Evolutionary conservation across 2,888 invertebrate species (phyloP).

Genomic region (Antheraea assamensis): DNA sequence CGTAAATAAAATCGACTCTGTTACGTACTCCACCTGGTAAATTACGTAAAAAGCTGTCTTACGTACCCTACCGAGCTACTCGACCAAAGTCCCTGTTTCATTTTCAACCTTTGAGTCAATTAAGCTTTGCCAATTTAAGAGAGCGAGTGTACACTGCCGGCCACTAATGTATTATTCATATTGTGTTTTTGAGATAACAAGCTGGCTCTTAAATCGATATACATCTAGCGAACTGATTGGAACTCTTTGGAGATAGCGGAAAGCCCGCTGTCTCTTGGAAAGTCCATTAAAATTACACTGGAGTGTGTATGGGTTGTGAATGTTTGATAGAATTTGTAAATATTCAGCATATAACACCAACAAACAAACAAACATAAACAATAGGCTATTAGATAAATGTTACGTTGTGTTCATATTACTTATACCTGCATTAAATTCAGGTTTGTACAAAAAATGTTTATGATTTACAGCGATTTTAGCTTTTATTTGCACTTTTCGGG

Average conservation of each 20-base stretch:
- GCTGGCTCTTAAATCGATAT: constrained; percentile 76
- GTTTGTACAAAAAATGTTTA: background rate
- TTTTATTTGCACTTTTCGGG: background rate
- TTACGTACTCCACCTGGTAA: constrained; percentile 35
- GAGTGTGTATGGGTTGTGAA: constrained; percentile 34
- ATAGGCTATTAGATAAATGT: background rate
- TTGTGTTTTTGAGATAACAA: constrained; percentile 82
- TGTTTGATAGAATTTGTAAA: constrained; percentile 33
- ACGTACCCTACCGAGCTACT: constrained; percentile 34
- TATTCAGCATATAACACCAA: constrained; percentile 26
- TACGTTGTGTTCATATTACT: background rate
- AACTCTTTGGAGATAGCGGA: constrained; percentile 55
- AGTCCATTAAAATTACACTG: constrained; percentile 61
- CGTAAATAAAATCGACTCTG: constrained; percentile 38
- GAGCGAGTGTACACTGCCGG: constrained; percentile 64
- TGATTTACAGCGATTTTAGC: background rate
- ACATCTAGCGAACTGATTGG: constrained; percentile 78
- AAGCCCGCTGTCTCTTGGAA: constrained; percentile 49
- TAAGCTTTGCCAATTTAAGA: constrained; percentile 79
- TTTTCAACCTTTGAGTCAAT: constrained; percentile 79
- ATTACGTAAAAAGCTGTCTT: constrained; percentile 61
- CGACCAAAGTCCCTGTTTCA: constrained; percentile 58
- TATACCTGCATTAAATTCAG: background rate
- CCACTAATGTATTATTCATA: constrained; percentile 81
- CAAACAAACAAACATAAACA: background rate